These are phyloP conservation scores for Eupithecia centaureata DNA, from an alignment of 2,888 invertebrate species.

Conservation along the genomic window DNA sequence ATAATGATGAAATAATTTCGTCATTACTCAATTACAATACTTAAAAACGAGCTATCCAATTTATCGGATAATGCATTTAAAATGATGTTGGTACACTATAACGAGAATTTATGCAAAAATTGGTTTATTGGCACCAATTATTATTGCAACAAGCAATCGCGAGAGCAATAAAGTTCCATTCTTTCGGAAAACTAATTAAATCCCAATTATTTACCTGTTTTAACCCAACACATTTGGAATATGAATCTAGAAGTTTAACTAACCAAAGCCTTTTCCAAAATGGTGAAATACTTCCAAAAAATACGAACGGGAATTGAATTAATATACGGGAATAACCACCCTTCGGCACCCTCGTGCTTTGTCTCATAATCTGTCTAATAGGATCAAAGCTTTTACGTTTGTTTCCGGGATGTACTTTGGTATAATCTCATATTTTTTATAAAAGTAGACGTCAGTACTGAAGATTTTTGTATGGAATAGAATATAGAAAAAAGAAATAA, in stretches of 20 bases:
- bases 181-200: neutral
- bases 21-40: no score
- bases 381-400: slow-evolving; percentile 31
- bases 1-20: no score
- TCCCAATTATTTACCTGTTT: neutral
- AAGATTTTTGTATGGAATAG: neutral
- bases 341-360: slow-evolving; percentile 26
- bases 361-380: slow-evolving; percentile 33
- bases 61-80: no score
- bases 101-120: no score
- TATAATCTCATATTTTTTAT: slow-evolving; percentile 19
- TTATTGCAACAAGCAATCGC: neutral
- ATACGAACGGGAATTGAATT: neutral
- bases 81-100: no score
- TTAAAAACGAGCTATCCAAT: no score
- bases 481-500: neutral
- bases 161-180: neutral
- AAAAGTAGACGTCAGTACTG: neutral
- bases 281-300: slow-evolving; percentile 24
- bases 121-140: no score
- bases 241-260: slow-evolving; percentile 5
- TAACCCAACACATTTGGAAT: slow-evolving; percentile 3
- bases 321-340: slow-evolving; percentile 29
- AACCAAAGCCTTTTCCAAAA: slow-evolving; percentile 26
- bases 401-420: slow-evolving; percentile 30